Evolutionary conservation across 2,797 vertebrate genomes (phyloP).

Genomic region (Neomorphus geoffroyi): DNA sequence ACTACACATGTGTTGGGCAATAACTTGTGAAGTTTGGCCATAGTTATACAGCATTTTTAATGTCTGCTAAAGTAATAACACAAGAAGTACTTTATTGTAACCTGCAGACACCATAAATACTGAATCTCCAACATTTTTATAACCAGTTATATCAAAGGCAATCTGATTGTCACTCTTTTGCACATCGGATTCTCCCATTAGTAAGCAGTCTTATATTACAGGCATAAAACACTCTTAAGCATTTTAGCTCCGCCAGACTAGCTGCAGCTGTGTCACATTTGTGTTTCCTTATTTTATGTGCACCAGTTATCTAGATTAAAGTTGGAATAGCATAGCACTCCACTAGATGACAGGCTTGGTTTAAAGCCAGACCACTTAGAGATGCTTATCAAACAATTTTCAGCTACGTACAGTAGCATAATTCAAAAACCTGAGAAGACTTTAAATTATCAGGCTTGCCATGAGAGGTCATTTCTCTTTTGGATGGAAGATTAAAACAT

Average conservation of each 20-base stretch:
- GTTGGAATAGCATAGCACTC: constrained; percentile 72
- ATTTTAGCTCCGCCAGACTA: constrained; percentile 67
- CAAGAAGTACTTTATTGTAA: constrained; percentile 67
- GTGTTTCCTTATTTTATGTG: constrained; percentile 68
- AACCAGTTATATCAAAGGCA: constrained; percentile 72
- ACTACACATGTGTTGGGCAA: neutral
- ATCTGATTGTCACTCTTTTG: constrained; percentile 63
- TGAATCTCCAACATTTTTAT: constrained; percentile 70
- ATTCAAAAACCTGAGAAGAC: constrained; percentile 63
- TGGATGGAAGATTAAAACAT: neutral
- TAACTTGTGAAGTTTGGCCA: constrained; percentile 42
- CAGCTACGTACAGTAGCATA: constrained; percentile 58
- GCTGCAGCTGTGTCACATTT: constrained; percentile 75
- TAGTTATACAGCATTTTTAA: constrained; percentile 33
- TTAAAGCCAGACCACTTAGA: constrained; percentile 71
- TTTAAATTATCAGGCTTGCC: constrained; percentile 50
- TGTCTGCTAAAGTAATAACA: constrained; percentile 58
- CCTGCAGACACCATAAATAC: constrained; percentile 68
- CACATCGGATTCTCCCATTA: constrained; percentile 64
- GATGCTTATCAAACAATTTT: constrained; percentile 67
- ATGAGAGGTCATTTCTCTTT: neutral
- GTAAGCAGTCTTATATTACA: constrained; percentile 70
- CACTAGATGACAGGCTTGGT: constrained; percentile 76
- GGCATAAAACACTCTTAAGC: constrained; percentile 73
- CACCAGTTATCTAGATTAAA: constrained; percentile 71